phyloP scores from a whole-genome alignment of 37 sponge, comb jelly and placozoan species.

The Aplysina aerophoba region DNA sequence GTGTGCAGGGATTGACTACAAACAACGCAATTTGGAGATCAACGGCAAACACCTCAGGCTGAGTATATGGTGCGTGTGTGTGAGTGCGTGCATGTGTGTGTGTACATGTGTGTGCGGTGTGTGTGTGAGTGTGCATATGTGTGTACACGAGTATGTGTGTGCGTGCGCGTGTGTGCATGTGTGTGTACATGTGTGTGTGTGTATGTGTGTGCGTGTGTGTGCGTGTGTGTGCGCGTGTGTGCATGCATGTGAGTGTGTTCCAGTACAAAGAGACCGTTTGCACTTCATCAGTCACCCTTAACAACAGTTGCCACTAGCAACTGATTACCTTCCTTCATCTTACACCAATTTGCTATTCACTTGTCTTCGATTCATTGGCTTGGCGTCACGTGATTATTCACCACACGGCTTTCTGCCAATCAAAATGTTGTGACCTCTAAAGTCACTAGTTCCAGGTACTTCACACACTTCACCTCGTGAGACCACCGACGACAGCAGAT shows the following conservation, averaged over 20 bases:
- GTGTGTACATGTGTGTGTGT: not conserved
- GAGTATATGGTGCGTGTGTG: conserved; percentile 69
- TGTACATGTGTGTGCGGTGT: not conserved
- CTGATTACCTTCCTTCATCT: too few relatives aligned
- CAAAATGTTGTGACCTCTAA: too few relatives aligned
- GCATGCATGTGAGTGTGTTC: not conserved
- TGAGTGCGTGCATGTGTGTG: not conserved
- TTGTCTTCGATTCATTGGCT: too few relatives aligned
- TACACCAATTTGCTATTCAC: too few relatives aligned
- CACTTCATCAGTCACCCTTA: too few relatives aligned
- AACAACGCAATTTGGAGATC: conserved; percentile 55
- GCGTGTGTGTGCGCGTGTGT: not conserved
- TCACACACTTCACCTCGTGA: too few relatives aligned
- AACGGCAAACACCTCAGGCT: conserved; percentile 61
- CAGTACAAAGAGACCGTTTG: not conserved
- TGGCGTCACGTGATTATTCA: too few relatives aligned
- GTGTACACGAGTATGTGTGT: not conserved
- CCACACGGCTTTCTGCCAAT: too few relatives aligned
- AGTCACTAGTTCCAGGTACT: too few relatives aligned
- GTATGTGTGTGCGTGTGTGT: not conserved
- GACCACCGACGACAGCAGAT: too few relatives aligned
- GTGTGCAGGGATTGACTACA: conserved; percentile 79
- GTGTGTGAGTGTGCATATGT: not conserved
- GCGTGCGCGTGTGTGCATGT: not conserved
- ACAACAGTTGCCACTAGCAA: too few relatives aligned